Conservation (phyloP, 2,888 invertebrate genomes). For the Ommatoiulus sabulosus region DNA sequence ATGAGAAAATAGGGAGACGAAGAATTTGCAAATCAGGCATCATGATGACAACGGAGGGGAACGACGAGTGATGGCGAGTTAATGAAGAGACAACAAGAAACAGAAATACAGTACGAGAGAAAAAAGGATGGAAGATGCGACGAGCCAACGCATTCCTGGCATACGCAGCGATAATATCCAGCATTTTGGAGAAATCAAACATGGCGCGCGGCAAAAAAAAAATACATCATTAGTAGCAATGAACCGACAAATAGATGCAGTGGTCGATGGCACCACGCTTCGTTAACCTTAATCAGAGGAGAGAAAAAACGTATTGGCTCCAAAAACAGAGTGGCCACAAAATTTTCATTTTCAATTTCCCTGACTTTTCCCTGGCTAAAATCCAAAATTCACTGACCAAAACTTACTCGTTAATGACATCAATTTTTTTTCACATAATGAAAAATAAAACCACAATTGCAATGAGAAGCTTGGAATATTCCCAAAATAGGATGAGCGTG, state of each 20-base stretch:
- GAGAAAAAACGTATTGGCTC: too few relatives aligned
- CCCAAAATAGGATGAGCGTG: too few relatives aligned
- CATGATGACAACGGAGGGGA: conserved; percentile 25
- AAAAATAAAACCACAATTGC: too few relatives aligned
- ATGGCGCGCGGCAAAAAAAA: background rate
- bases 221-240: background rate
- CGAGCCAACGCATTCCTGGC: background rate
- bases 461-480: too few relatives aligned
- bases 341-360: too few relatives aligned
- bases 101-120: conserved; percentile 7
- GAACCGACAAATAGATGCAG: conserved; percentile 18
- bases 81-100: conserved; percentile 52
- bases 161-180: background rate
- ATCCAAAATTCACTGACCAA: too few relatives aligned
- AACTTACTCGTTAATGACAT: too few relatives aligned
- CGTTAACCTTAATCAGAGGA: background rate
- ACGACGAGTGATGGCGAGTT: conserved; percentile 48
- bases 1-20: conserved; percentile 49
- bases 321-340: too few relatives aligned
- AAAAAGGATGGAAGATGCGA: background rate
- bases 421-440: too few relatives aligned
- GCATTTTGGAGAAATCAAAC: conserved; percentile 2
- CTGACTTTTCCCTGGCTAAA: too few relatives aligned
- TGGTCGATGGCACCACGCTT: background rate
- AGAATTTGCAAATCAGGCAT: conserved; percentile 42